These are phyloP conservation scores for Yoshiicerus persimilis DNA, from an alignment of 1,140 invertebrate species.

Conservation along the genomic window DNA sequence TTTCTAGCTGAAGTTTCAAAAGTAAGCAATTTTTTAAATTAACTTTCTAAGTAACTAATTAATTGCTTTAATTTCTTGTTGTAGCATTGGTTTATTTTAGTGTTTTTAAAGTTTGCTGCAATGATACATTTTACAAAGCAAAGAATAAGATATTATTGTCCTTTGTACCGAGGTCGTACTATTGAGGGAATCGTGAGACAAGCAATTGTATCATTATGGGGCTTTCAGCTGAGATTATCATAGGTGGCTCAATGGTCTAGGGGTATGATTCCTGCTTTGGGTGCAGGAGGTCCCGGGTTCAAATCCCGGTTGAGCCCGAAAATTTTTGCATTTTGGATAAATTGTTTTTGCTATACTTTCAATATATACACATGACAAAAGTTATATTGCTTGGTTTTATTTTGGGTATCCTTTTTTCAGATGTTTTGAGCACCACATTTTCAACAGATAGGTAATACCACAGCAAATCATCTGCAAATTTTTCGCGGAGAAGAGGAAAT, in stretches of 20 bases:
- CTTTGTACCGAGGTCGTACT: background rate
- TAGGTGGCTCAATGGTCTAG: slow-evolving; percentile 77
- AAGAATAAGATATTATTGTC: no score
- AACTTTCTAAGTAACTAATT: no score
- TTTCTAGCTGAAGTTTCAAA: no score
- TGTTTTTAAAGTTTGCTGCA: no score
- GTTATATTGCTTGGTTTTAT: background rate
- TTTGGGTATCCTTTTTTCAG: no score
- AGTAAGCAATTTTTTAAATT: no score
- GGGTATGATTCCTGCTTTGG: slow-evolving; percentile 88
- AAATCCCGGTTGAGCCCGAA: slow-evolving; percentile 76
- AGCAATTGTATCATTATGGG: background rate
- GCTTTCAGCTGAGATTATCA: background rate
- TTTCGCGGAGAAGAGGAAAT: no score
- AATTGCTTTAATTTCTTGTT: no score
- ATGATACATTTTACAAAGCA: no score
- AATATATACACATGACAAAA: no score
- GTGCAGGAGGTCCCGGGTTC: slow-evolving; percentile 87
- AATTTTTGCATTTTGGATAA: background rate
- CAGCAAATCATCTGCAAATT: no score
- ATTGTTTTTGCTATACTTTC: background rate
- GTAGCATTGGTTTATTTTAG: no score
- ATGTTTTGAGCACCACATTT: background rate
- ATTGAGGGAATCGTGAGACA: background rate
- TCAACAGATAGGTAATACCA: background rate